Evolutionary conservation across 2,888 invertebrate genomes (phyloP).

Genomic region (Cataglyphis cursor): DNA sequence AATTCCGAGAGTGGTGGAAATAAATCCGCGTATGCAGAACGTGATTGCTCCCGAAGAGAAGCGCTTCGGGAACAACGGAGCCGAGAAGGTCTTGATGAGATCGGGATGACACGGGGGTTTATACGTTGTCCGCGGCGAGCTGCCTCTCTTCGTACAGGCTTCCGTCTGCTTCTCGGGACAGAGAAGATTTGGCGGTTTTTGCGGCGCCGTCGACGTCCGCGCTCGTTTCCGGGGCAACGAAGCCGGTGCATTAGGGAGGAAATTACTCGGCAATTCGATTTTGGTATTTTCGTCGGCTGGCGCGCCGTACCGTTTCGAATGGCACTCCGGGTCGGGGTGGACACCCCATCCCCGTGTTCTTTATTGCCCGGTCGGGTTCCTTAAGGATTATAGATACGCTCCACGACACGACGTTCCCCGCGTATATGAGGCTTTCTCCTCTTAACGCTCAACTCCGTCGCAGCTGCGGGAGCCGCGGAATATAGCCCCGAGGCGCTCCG

Average conservation of each 20-base stretch:
- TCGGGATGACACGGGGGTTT: not conserved
- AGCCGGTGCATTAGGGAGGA: slow-evolving; percentile 78
- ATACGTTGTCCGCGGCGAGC: not conserved
- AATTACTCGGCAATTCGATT: slow-evolving; percentile 81
- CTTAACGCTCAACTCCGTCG: not conserved
- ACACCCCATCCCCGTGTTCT: slow-evolving; percentile 38
- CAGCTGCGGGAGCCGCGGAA: slow-evolving; percentile 24
- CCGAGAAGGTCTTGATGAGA: slow-evolving; percentile 2
- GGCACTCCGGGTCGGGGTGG: not conserved
- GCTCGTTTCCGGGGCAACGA: slow-evolving; percentile 69
- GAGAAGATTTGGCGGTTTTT: slow-evolving; percentile 60
- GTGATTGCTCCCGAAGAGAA: not conserved
- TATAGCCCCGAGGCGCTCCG: slow-evolving; percentile 17
- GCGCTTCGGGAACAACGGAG: slow-evolving; percentile 30
- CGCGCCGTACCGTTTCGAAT: slow-evolving; percentile 45
- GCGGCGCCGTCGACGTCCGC: slow-evolving; percentile 45
- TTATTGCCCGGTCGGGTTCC: slow-evolving; percentile 39
- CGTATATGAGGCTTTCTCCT: slow-evolving; percentile 20
- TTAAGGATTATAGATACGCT: slow-evolving; percentile 41
- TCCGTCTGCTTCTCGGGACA: not conserved
- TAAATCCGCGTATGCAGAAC: slow-evolving; percentile 18
- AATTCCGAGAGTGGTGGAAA: slow-evolving; percentile 29
- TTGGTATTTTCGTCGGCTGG: slow-evolving; percentile 67
- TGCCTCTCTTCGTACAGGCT: not conserved
- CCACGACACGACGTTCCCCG: slow-evolving; percentile 13